Base-by-base conservation (phyloP, 2,113 vertebrate genomes). In the Silurus asotus region DNA sequence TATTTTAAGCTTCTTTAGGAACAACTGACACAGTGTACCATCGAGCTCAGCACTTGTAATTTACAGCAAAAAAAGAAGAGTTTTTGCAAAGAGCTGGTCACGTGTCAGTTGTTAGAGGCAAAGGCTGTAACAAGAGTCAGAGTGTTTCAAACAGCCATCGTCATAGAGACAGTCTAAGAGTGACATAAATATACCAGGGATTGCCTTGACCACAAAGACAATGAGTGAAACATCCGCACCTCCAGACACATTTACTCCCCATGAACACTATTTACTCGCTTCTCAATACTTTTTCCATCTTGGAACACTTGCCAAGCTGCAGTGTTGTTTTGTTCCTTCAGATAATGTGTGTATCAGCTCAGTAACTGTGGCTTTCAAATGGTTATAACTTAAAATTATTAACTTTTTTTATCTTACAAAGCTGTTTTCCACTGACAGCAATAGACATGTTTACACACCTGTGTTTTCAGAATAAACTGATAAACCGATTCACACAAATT, bases 141-240 rank as follows among this genome's bases (percentile, higher is more conserved):
- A 87, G 70, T 61, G 85, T 88, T 87, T 90, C 85, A 86, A 88
- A 83, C 59, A 20, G 83, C n/a, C 67, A 86, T 89, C 77, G 83
- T 59, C 88, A 89, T 85, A 83, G 88, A 89, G 75, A 69, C 84
- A 77, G 69, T 72, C 74, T 62, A 51, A 75, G 79, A 70, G 84
- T 85, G 81, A 72, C 59, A 87, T 84, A 87, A 86, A 91, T 85
- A 87, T 86, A 67, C 62, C 61, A 79, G 55, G 65, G 67, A 74
- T 88, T 13, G 76, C 87, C 81, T 82, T 90, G 90, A 88, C 88
- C 90, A 89, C 83, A 61, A 81, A 37, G 76, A 89, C 88, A 88
- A 89, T 76, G 78, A 28, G 74, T 64, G 79, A 72, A 83, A 87
- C 88, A 89, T 88, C 79, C 87, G 85, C 79, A 87, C 81, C 56